These are phyloP conservation scores for Brachyalestes nurse DNA, from an alignment of 2,797 vertebrate species.

Conservation along the genomic window DNA sequence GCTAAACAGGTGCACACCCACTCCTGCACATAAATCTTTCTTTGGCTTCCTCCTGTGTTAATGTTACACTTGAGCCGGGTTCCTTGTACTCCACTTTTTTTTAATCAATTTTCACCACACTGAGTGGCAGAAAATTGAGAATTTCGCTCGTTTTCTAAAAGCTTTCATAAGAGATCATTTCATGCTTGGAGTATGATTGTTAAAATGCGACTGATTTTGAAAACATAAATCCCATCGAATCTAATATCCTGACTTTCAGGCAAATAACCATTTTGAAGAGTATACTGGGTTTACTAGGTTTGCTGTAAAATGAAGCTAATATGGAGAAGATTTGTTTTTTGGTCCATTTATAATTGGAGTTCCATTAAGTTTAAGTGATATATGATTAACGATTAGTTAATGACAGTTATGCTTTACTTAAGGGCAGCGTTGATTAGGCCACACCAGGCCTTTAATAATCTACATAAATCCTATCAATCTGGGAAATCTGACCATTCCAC, in stretches of 20 bases:
- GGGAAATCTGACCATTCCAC: no score
- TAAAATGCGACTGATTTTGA: not conserved
- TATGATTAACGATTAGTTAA: not conserved
- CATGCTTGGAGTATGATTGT: not conserved
- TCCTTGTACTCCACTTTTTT: not conserved
- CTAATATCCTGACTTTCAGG: not conserved
- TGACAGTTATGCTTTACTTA: no score
- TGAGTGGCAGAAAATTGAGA: not conserved
- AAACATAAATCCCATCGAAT: not conserved
- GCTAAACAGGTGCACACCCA: not conserved
- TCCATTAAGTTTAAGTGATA: not conserved
- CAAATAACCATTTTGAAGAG: not conserved
- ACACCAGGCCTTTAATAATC: no score
- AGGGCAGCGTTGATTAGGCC: no score
- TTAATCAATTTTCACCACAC: not conserved
- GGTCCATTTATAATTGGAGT: not conserved
- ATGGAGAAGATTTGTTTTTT: not conserved
- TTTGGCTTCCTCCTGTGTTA: not conserved
- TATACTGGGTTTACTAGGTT: not conserved
- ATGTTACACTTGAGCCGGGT: not conserved
- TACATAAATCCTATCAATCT: no score
- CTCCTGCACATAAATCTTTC: no score
- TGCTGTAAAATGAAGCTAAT: not conserved
- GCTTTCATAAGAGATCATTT: not conserved
- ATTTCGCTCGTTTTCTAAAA: conserved; percentile 6